Evolutionary conservation across 2,113 vertebrate species (phyloP), one percentile per base, ranked within the genome.

Genomic region (Parus major): DNA sequence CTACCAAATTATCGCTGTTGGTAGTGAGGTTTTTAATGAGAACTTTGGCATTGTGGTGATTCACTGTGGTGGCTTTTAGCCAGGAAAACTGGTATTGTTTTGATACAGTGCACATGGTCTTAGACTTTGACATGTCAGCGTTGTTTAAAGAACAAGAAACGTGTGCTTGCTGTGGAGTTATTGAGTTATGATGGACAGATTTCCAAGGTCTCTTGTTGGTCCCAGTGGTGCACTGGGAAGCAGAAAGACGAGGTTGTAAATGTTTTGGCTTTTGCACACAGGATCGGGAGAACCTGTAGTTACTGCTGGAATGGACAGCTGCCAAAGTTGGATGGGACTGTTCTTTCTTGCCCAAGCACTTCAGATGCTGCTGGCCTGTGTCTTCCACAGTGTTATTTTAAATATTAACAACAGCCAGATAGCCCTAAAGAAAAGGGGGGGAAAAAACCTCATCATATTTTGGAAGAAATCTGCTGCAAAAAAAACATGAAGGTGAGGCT

Each of bases 31-130:
- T 94, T 92, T 94, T 88, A 72, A 55, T 0, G 15, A 91, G 75
- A 73, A 87, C 60, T 94, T 89, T 95, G 91, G 56, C 65, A 76
- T 69, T 91, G 69, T 88, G 84, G 71, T 90, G 71, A 35, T 83
- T 61, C 55, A 39, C 16, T 57, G 52, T 68, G 39, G 27, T 97
- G 91, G 86, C 92, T 88, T 70, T 95, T 80, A 94, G 53, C 93
- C 94, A 96, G 93, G 64, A 80, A 70, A 79, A 63, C 35, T 70
- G 91, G 83, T 91, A 72, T 53, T 97, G 96, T 98, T 98, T 97
- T 98, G 97, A 97, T 97, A 88, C 4, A 75, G 70, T 57, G 76
- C 33, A 82, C 94, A 78, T 82, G 96, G 97, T 86, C 92, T 81
- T 66, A 96, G 95, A 93, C 92, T 96, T 88, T 68, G 72, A 52